phyloP scores from a whole-genome alignment of 1,140 invertebrate species.

The Solen grandis region DNA sequence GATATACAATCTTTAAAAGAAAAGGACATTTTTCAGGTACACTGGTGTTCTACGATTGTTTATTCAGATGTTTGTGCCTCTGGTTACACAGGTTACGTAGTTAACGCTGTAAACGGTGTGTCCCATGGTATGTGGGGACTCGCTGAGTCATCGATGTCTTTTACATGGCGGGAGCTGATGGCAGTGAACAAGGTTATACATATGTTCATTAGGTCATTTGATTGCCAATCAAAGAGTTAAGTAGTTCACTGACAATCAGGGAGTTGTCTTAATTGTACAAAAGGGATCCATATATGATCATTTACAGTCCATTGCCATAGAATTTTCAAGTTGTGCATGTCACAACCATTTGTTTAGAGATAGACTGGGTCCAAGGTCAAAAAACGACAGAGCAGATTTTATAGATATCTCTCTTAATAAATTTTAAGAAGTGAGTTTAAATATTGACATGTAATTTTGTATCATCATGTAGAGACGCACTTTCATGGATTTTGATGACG shows the following conservation, averaged over 20 bases:
- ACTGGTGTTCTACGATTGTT: background rate
- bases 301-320: too few relatives aligned
- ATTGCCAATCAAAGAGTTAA: background rate
- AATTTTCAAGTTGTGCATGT: too few relatives aligned
- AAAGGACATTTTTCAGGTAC: background rate
- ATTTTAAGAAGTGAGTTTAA: too few relatives aligned
- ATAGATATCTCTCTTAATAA: too few relatives aligned
- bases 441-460: too few relatives aligned
- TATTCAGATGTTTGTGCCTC: background rate
- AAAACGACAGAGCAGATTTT: too few relatives aligned
- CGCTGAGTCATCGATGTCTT: background rate
- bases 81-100: background rate
- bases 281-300: conserved; percentile 14
- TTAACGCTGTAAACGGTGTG: background rate
- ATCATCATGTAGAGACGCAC: too few relatives aligned
- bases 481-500: too few relatives aligned
- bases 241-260: background rate
- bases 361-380: too few relatives aligned
- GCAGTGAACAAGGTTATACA: background rate
- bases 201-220: background rate
- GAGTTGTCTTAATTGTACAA: background rate
- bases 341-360: too few relatives aligned
- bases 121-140: background rate
- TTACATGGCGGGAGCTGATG: background rate
- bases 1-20: background rate